Evolutionary conservation across 2,113 vertebrate genomes (phyloP).

Genomic region (Hoplias malabaricus): DNA sequence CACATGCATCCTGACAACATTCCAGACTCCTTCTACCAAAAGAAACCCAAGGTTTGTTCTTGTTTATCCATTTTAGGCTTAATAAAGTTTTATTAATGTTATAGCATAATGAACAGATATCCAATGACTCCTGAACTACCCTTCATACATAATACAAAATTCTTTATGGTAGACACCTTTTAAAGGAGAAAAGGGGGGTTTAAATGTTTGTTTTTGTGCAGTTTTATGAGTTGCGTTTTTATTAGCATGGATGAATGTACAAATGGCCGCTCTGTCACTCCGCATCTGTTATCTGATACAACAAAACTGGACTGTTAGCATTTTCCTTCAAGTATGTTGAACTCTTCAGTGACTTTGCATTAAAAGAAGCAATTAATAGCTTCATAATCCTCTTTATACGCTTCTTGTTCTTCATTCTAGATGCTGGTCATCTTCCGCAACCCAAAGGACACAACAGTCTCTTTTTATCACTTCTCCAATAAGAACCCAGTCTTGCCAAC

Average conservation of each 20-base stretch:
- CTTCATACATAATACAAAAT: neutral
- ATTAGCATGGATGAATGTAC: too few relatives aligned
- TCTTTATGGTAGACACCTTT: too few relatives aligned
- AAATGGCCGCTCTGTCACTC: too few relatives aligned
- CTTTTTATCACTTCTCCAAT: slow-evolving; percentile 77
- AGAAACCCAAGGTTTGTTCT: slow-evolving; percentile 43
- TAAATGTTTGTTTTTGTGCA: too few relatives aligned
- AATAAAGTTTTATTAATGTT: neutral
- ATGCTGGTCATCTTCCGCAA: slow-evolving; percentile 75
- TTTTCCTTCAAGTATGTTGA: too few relatives aligned
- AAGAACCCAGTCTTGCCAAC: slow-evolving; percentile 64
- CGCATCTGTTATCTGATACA: too few relatives aligned
- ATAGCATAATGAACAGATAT: neutral
- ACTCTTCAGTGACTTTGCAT: too few relatives aligned
- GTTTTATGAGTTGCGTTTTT: too few relatives aligned
- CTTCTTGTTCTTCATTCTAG: slow-evolving; percentile 50
- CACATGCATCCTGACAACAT: slow-evolving; percentile 52
- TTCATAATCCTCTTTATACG: too few relatives aligned
- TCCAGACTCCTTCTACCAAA: slow-evolving; percentile 39
- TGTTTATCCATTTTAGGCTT: neutral
- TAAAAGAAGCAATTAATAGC: too few relatives aligned
- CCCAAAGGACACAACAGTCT: slow-evolving; percentile 75
- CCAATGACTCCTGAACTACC: neutral
- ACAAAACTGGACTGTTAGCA: too few relatives aligned
- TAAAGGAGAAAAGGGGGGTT: too few relatives aligned